Percentiles rank a stretch among this genome's conserved stretches.
phyloP scores from a whole-genome alignment of 2,797 vertebrate genomes.

The Decapterus maruadsi region DNA sequence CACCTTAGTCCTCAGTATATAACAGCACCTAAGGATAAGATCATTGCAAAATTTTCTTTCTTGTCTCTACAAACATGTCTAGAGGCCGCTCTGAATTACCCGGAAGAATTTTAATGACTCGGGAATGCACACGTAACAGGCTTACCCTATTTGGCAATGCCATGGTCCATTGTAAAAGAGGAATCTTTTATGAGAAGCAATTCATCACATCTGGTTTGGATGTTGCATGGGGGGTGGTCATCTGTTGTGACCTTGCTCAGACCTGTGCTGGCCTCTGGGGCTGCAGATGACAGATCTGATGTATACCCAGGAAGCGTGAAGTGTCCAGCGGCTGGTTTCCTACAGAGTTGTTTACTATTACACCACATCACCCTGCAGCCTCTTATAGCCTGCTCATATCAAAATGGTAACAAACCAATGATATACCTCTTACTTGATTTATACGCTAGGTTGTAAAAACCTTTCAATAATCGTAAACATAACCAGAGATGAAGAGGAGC shows the following conservation, averaged over 20 bases:
- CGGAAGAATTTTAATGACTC: slow-evolving; percentile 74
- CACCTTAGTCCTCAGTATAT: slow-evolving; percentile 13
- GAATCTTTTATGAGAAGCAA: slow-evolving; percentile 78
- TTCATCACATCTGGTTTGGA: slow-evolving; percentile 81
- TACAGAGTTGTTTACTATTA: slow-evolving; percentile 43
- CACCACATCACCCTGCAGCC: slow-evolving; percentile 20
- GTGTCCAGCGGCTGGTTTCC: slow-evolving; percentile 37
- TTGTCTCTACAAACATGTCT: slow-evolving; percentile 43
- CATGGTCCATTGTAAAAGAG: slow-evolving; percentile 72
- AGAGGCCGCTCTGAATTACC: slow-evolving; percentile 67
- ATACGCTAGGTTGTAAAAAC: slow-evolving; percentile 22
- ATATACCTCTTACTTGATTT: slow-evolving; percentile 6
- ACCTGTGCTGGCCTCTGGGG: slow-evolving; percentile 54
- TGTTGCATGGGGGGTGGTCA: slow-evolving; percentile 54
- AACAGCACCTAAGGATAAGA: slow-evolving; percentile 23
- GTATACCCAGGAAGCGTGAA: slow-evolving; percentile 61
- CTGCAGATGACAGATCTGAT: slow-evolving; percentile 59
- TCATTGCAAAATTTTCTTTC: slow-evolving; percentile 48
- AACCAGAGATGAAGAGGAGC: slow-evolving; percentile 5
- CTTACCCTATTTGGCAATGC: slow-evolving; percentile 74
- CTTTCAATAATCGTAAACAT: neutral
- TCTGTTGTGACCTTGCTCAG: slow-evolving; percentile 63
- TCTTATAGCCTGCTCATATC: neutral
- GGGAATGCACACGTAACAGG: slow-evolving; percentile 59
- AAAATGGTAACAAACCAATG: slow-evolving; percentile 18